Base-by-base conservation (phyloP, 2,113 vertebrate species). In the Phalacrocorax aristotelis region DNA sequence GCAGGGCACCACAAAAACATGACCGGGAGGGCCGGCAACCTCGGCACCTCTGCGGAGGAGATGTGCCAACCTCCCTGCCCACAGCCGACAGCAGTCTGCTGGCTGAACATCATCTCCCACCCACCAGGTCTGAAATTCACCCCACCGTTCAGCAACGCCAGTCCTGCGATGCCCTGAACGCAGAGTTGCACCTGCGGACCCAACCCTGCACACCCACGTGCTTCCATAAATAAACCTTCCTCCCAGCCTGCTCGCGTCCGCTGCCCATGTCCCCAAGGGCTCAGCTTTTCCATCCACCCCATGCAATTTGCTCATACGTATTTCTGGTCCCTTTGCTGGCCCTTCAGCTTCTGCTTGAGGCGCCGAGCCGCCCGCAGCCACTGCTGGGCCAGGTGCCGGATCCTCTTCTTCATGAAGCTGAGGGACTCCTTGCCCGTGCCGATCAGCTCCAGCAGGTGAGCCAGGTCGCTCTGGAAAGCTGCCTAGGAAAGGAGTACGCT, bases 331-430 rank as follows among this genome's bases (percentile, higher is more conserved):
- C 98, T 98, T 95, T 85, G 97, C 81, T 40, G 78, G 14, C 83
- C 95, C 40, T 92, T 97, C 78, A 99, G 98, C 85, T 98, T 99
- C 97, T 96, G 97, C 16, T 98, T 97, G 13, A 99, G 98, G 84
- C 98, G 98, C 65, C 92, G 98, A 40, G 99, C 98, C 0, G 99
- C 99, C 17, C 96, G 92, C 25, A 98, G 98, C 99, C 99, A 99
- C 96, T 99, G 99, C 25, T 97, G 96, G 0, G 98, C 98, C 97
- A 99, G 95, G 93, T 99, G 98, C 90, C 98, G 98, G 72, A 99
- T 98, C 89, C 99, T 98, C 92, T 98, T 99, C 98, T 99, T 99
- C 99, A 99, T 99, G 98, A 99, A 99, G 98, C 98, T 99, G 65
- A 99, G 98, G 1, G 99, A 99, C 86, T 99, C 99, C 95, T 99